Percentiles rank a stretch among this genome's conserved stretches.
Evolutionary conservation across 1,140 invertebrate species (phyloP).

Genomic region (Bombus terrestris): DNA sequence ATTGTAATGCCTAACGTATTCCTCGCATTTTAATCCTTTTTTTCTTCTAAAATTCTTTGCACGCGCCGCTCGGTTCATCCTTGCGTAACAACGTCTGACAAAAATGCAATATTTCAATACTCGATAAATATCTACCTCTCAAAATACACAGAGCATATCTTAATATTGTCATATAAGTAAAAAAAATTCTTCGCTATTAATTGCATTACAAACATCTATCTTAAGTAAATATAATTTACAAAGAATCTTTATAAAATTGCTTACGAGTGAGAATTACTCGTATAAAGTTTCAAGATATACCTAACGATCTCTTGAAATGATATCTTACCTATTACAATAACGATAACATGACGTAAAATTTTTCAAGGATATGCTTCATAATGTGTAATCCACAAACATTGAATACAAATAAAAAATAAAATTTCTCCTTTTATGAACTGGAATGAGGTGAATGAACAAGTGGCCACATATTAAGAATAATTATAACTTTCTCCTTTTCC

Average conservation of each 20-base stretch:
- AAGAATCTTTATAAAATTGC: background rate
- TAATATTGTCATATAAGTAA: background rate
- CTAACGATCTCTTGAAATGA: background rate
- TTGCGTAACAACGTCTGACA: background rate
- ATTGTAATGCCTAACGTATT: background rate
- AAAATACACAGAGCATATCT: too few relatives aligned
- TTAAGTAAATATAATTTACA: background rate
- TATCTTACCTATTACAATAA: background rate
- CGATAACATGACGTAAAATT: background rate
- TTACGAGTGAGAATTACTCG: too few relatives aligned
- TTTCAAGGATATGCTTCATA: background rate
- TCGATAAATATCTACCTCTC: background rate
- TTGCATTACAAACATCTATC: background rate
- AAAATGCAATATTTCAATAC: background rate
- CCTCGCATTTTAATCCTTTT: background rate
- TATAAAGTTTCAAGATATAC: too few relatives aligned
- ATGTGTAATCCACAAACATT: background rate
- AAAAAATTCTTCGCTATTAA: background rate
- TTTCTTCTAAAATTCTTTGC: constrained; percentile 28
- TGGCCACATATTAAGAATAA: background rate
- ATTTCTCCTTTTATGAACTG: background rate
- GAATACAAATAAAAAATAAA: background rate
- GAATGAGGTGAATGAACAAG: background rate
- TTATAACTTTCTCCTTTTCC: background rate
- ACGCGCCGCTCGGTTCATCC: background rate